A percentile compares a stretch with the other conserved stretches of the same genome.
Conservation (phyloP, 2,888 invertebrate genomes). For the Zootermopsis nevadensis region DNA sequence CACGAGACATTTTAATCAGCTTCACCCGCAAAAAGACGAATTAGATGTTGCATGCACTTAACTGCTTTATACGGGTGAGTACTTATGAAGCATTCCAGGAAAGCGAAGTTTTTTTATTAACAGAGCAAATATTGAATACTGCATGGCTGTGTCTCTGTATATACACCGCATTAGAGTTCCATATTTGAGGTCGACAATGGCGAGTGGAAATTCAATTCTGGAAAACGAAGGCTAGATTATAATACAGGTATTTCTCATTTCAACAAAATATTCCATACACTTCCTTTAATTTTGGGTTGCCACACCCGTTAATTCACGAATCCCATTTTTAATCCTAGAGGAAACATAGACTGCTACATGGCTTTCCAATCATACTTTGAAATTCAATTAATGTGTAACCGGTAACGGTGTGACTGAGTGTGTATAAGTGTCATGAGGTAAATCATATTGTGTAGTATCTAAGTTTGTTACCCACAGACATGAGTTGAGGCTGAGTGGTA, state of each 20-base stretch:
- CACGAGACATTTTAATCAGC: too few relatives aligned
- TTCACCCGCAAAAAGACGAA: neutral
- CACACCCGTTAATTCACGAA: constrained; percentile 26
- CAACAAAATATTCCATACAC: constrained; percentile 26
- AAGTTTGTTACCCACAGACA: too few relatives aligned
- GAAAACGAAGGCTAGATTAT: constrained; percentile 28
- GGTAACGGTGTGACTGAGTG: neutral
- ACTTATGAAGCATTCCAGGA: neutral
- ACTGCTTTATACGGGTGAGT: neutral
- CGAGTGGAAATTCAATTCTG: constrained; percentile 34
- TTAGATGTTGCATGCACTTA: too few relatives aligned
- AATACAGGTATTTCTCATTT: constrained; percentile 21
- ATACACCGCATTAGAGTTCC: neutral
- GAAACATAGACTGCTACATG: neutral
- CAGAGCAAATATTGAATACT: constrained; percentile 4
- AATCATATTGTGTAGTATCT: too few relatives aligned
- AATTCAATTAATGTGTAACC: neutral
- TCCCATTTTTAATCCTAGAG: constrained; percentile 27
- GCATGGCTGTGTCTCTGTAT: neutral
- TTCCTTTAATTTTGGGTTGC: constrained; percentile 27
- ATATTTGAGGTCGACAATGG: constrained; percentile 10
- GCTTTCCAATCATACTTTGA: neutral
- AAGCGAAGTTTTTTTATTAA: neutral
- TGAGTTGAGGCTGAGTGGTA: too few relatives aligned
- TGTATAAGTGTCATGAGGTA: neutral